Evolutionary conservation across 2,797 vertebrate genomes (phyloP).

Genomic region (Pangasius larnaudii): DNA sequence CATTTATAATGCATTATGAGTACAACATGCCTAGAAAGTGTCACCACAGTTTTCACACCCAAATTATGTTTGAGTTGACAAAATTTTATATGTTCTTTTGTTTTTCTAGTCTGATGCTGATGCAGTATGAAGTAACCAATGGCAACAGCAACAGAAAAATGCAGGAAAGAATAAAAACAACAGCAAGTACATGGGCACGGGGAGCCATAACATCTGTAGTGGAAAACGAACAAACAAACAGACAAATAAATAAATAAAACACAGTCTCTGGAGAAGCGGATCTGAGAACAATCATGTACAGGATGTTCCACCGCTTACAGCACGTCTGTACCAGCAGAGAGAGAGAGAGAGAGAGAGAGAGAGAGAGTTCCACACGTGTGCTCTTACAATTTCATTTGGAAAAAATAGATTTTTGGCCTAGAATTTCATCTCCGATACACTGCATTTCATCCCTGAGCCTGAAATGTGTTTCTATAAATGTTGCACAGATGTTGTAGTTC

Average conservation of each 20-base stretch:
- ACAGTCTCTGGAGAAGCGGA: background rate
- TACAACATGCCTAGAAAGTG: background rate
- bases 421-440: too few relatives aligned
- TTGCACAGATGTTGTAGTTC: too few relatives aligned
- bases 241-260: background rate
- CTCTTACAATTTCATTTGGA: too few relatives aligned
- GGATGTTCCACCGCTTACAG: background rate
- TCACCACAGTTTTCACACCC: background rate
- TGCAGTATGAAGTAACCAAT: background rate
- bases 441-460: too few relatives aligned
- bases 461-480: too few relatives aligned
- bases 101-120: background rate
- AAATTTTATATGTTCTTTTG: background rate
- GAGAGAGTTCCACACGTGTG: too few relatives aligned
- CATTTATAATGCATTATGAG: background rate
- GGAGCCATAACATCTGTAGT: background rate
- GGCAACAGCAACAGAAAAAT: background rate
- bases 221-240: background rate
- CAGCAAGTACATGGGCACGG: background rate
- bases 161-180: background rate
- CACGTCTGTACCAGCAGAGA: background rate
- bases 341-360: background rate
- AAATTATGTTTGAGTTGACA: background rate
- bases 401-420: too few relatives aligned
- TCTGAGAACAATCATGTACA: background rate